phyloP scores from a whole-genome alignment of 2,113 vertebrate species.

The Sorex araneus region DNA sequence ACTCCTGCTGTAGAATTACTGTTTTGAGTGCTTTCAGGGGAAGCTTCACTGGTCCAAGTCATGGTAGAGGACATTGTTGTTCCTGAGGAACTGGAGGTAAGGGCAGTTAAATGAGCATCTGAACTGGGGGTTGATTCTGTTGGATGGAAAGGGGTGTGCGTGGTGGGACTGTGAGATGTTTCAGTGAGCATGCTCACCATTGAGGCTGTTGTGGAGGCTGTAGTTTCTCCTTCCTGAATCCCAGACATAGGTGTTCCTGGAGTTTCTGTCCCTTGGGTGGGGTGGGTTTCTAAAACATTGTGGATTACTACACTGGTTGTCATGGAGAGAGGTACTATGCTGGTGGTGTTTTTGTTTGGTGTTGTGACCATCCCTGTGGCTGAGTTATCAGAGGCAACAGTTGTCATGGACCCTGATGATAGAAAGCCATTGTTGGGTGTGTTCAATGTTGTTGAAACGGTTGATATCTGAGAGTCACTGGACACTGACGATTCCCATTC shows the following conservation, averaged over 20 bases:
- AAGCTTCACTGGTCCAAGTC: background rate
- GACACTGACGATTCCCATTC: background rate
- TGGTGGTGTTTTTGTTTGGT: background rate
- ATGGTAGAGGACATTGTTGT: conserved; percentile 4
- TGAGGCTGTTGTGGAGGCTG: background rate
- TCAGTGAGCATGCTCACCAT: background rate
- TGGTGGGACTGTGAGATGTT: too few relatives aligned
- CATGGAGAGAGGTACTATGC: background rate
- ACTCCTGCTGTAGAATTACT: background rate
- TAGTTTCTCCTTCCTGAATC: background rate
- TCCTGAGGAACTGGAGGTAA: background rate
- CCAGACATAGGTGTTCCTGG: background rate
- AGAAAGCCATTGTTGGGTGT: background rate
- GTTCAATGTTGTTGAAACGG: background rate
- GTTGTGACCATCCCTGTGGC: background rate
- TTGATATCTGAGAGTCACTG: background rate
- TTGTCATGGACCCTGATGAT: background rate
- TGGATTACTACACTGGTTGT: background rate
- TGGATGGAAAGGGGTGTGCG: background rate
- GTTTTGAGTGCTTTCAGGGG: background rate
- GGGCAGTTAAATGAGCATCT: background rate
- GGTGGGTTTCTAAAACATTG: background rate
- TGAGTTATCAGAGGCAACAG: conserved; percentile 23
- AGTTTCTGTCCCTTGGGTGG: background rate
- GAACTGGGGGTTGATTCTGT: background rate